Percentiles rank a stretch among this genome's conserved stretches.
These are phyloP conservation scores for Parnassius glacialis DNA, from an alignment of 2,888 invertebrate genomes.

Conservation along the genomic window DNA sequence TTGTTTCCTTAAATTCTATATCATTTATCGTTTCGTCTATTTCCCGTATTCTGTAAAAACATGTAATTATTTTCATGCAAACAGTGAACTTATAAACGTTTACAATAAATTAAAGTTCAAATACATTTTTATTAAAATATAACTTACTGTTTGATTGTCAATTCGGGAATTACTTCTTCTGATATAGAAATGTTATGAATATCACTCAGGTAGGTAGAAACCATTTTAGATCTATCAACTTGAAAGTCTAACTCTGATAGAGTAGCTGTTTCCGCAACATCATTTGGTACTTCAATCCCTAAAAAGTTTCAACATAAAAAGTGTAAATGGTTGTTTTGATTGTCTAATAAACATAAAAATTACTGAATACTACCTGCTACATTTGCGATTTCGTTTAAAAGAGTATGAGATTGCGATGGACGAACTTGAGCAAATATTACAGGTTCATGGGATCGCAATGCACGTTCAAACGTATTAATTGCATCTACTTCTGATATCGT, in stretches of 20 bases:
- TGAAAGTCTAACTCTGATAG: constrained; percentile 35
- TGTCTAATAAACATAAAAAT: too few species aligned
- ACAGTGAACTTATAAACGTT: too few species aligned
- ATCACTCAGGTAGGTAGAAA: constrained; percentile 32
- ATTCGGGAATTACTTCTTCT: constrained; percentile 28
- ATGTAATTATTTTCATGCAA: constrained; percentile 2
- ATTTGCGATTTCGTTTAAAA: constrained; percentile 9
- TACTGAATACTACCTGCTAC: constrained; percentile 9
- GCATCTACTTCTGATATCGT: constrained; percentile 7
- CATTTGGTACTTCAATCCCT: constrained; percentile 32
- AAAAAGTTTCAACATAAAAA: constrained; percentile 13
- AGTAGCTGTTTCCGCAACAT: constrained; percentile 24
- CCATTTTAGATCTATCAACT: constrained; percentile 25
- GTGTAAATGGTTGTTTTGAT: neutral
- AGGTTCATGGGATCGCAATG: constrained; percentile 13
- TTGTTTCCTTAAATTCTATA: constrained; percentile 31
- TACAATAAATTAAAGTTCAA: too few species aligned
- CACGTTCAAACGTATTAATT: constrained; percentile 14
- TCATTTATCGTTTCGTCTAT: constrained; percentile 31
- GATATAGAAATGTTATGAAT: constrained; percentile 28
- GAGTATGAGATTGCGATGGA: neutral
- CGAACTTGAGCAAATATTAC: neutral
- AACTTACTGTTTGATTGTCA: constrained; percentile 36
- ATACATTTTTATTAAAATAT: neutral
- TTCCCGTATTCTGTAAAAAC: constrained; percentile 32